A percentile compares a stretch with the other conserved stretches of the same genome.
Conservation (phyloP, 2,888 invertebrate species). For the Scrobipalpa atriplicella region DNA sequence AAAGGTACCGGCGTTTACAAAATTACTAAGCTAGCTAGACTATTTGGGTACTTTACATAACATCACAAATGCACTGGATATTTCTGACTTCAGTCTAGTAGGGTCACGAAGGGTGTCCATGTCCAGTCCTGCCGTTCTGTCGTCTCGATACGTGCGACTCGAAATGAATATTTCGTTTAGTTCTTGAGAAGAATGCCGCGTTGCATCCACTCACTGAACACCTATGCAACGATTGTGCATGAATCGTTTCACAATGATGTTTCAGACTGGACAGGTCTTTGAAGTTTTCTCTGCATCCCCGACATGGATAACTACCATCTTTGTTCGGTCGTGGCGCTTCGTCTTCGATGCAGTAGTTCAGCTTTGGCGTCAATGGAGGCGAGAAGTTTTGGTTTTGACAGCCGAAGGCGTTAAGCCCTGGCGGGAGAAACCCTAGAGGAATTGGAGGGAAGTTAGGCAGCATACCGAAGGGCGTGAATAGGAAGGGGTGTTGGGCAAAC, state of each 20-base stretch:
- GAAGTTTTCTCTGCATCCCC: conserved; percentile 86
- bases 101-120: conserved; percentile 65
- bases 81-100: conserved; percentile 42
- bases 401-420: conserved; percentile 68
- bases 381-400: conserved; percentile 69
- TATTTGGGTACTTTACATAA: conserved; percentile 69
- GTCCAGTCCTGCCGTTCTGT: conserved; percentile 62
- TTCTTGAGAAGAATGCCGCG: conserved; percentile 90
- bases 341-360: conserved; percentile 85
- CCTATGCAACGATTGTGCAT: conserved; percentile 86
- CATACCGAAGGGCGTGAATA: conserved; percentile 77
- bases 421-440: conserved; percentile 72
- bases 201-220: conserved; percentile 91
- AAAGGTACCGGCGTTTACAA: conserved; percentile 58
- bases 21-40: conserved; percentile 44
- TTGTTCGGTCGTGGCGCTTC: conserved; percentile 85
- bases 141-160: conserved; percentile 83
- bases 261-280: conserved; percentile 85
- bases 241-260: conserved; percentile 88
- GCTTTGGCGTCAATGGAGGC: conserved; percentile 62
- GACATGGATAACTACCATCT: conserved; percentile 86
- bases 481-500: conserved; percentile 73
- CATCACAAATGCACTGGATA: conserved; percentile 76
- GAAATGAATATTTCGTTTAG: conserved; percentile 89
- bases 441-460: conserved; percentile 75